Evolutionary conservation across 2,113 vertebrate species (phyloP), one percentile per base, ranked within the genome.

Genomic region (Tapirus terrestris): DNA sequence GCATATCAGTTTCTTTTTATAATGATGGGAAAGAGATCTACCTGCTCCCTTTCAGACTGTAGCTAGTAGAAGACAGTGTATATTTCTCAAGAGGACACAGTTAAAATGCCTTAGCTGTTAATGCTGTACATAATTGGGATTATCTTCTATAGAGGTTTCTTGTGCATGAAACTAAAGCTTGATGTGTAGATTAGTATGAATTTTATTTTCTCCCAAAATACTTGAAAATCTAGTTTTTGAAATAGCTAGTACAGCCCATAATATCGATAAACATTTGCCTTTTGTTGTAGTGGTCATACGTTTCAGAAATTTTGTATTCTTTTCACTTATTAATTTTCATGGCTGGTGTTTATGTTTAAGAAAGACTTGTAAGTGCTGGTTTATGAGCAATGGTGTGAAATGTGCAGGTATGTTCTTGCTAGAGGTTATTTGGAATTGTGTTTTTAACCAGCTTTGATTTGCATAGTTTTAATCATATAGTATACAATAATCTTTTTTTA

Each of bases 201-300:
- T 77, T 95, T 82, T 91, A 80, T 96, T 89, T 95, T 92, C 33
- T 53, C 33, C 33, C 27, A 5, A 9, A 75, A 81, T 61, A n/a
- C 45, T 43, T 70, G 33, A 81, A 75, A 83, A 29, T 75, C 6
- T 87, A 18, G 61, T 86, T 83, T 58, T 89, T 89, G 39, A 79
- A 76, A 83, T 91, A 83, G 29, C 70, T 45, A 25, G 4, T 67
- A 5, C 2, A 61, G 4, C 6, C 45, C 70, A 18, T 84, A 43
- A 11, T 73, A 45, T 51, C 58, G 36, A 6, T 10, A 65, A 92
- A 18, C 79, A 90, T n/a, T 65, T 84, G 60, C 43, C 45, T 79
- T 93, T 90, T 84, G 45, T 70, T 75, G 5, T 61, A n/a, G 3
- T 61, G 9, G 36, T 31, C 8, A 2, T 10, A 43, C 17, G 72